Conservation (phyloP, 2,113 vertebrate genomes). For the Pionites leucogaster region DNA sequence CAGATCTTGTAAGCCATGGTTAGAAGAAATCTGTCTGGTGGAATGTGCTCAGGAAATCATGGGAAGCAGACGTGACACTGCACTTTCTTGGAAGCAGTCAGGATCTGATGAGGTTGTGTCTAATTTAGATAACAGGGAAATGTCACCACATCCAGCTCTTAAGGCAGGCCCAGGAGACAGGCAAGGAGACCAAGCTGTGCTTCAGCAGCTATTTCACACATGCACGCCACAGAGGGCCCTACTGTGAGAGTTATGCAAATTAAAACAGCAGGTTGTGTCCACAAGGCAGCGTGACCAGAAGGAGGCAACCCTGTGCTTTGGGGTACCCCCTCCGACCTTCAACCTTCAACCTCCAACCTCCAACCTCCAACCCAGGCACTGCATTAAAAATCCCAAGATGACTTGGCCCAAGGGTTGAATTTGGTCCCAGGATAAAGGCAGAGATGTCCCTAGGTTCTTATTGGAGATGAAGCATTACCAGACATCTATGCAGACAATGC, state of each 20-base stretch:
- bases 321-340: neutral
- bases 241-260: neutral
- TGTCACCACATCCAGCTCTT: neutral
- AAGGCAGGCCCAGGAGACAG: neutral
- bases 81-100: neutral
- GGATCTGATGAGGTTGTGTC: neutral
- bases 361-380: neutral
- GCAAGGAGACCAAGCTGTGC: neutral
- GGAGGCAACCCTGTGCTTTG: neutral
- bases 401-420: neutral
- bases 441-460: neutral
- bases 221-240: neutral
- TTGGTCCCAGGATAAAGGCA: neutral
- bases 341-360: neutral
- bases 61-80: fast-evolving
- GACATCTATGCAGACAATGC: too few relatives aligned
- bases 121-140: neutral
- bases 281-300: neutral
- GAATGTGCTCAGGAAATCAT: fast-evolving
- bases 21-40: neutral
- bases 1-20: neutral
- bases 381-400: neutral
- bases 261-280: neutral
- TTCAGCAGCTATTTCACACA: neutral
- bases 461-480: neutral